phyloP scores from a whole-genome alignment of 2,113 vertebrate genomes.

The Turdus rufiventris region DNA sequence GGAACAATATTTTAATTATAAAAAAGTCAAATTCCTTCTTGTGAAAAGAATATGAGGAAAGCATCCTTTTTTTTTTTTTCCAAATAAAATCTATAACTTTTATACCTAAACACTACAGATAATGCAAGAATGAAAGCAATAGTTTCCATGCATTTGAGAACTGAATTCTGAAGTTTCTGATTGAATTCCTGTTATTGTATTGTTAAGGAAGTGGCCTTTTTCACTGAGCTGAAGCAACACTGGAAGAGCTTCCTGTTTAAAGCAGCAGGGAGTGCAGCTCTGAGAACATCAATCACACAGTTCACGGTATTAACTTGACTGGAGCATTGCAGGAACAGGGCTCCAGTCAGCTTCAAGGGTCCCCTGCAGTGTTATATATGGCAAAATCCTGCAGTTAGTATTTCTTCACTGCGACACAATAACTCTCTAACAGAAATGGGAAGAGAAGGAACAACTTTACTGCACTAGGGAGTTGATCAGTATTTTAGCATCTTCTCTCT shows the following conservation, averaged over 20 bases:
- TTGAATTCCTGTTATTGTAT: conserved; percentile 53
- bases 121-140: not conserved
- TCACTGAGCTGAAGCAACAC: not conserved
- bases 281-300: not conserved
- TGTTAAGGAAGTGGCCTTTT: conserved; percentile 37
- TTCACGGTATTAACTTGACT: not conserved
- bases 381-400: not conserved
- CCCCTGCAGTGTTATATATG: not conserved
- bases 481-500: not conserved
- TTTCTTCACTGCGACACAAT: not conserved
- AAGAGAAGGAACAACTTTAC: not conserved
- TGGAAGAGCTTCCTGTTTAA: conserved; percentile 57
- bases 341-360: not conserved
- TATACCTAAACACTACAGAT: not conserved
- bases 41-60: not conserved
- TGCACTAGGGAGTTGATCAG: not conserved
- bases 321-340: not conserved
- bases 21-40: not conserved
- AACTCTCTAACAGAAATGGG: not conserved
- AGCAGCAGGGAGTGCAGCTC: not conserved
- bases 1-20: not conserved
- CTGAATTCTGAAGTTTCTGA: conserved; percentile 25
- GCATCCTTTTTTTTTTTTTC: not conserved
- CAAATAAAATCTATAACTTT: not conserved
- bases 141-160: not conserved